These are phyloP conservation scores for Dryobotodes eremita DNA, from an alignment of 2,888 invertebrate species.

Conservation along the genomic window DNA sequence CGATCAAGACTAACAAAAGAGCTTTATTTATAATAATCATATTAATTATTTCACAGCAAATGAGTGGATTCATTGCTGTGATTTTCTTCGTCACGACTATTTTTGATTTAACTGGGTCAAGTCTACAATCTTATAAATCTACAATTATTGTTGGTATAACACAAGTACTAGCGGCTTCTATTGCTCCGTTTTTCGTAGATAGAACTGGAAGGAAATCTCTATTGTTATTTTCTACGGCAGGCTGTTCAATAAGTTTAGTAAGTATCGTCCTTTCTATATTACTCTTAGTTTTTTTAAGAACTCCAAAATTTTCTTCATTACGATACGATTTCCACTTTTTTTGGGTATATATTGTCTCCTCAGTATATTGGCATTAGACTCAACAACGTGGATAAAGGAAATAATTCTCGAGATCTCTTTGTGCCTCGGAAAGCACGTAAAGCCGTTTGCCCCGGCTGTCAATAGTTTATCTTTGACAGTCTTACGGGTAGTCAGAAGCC, in stretches of 20 bases:
- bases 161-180: conserved; percentile 67
- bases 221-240: conserved; percentile 69
- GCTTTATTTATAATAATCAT: conserved; percentile 70
- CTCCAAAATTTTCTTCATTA: neutral
- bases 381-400: neutral
- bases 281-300: neutral
- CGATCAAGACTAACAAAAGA: conserved; percentile 70
- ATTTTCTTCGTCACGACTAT: conserved; percentile 72
- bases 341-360: neutral
- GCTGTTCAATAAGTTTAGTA: conserved; percentile 74
- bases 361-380: neutral
- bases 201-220: conserved; percentile 70
- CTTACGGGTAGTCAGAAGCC: neutral
- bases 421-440: neutral
- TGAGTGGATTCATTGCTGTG: conserved; percentile 72
- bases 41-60: conserved; percentile 71
- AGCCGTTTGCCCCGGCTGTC: neutral
- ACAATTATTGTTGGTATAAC: conserved; percentile 74
- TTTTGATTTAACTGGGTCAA: conserved; percentile 72
- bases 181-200: conserved; percentile 74
- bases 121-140: conserved; percentile 68
- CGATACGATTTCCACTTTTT: neutral
- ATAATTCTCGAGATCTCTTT: neutral
- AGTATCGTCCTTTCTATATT: conserved; percentile 40
- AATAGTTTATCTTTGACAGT: neutral